Evolutionary conservation across 2,113 vertebrate species (phyloP), one percentile per base, ranked within the genome.

Genomic region (Myrmophylax atrothorax): DNA sequence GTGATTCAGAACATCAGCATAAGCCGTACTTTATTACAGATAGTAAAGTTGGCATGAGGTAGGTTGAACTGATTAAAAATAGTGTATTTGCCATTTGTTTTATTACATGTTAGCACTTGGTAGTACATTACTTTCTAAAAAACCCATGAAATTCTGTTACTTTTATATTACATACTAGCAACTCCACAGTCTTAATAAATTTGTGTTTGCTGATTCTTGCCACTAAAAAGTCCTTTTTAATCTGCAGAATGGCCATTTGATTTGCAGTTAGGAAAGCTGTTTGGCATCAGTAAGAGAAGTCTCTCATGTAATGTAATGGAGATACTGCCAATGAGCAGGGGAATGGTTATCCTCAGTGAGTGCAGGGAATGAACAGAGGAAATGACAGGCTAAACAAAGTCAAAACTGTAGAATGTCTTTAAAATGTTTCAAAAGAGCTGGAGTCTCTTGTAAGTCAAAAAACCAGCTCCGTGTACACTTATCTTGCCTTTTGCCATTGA

Each of bases 401-500:
- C 44, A 67, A 64, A 90, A 73, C 25, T 56, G 6, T 18, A 70
- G 26, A 18, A 28, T 58, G 40, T 38, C 33, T 87, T 62, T 59
- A 10, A 81, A 87, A 67, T 13, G 3, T 31, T 56, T 31, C 1
- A 59, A 44, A 35, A 18, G 6, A 29, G 4, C 20, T 20, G 12
- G 24, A 52, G 6, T 66, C 28, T n/a, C 44, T 87, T 42, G 40
- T 12, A 42, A 42, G 40, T 42, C 38, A 11, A 35, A 78, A 80
- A 17, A 1, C 0, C 23, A 13, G 28, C 14, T n/a, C 7, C 50
- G 3, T 20, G 6, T 83, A 42, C 14, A 1, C 24, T 77, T 16
- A 12, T 3, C 25, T 60, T 93, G 40, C 35, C 15, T 87, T 89
- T 74, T 89, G 50, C 66, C 12, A 16, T 62, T 80, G 38, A 38